phyloP scores from a whole-genome alignment of 2,797 vertebrate species.

The Neoniphon sammara region DNA sequence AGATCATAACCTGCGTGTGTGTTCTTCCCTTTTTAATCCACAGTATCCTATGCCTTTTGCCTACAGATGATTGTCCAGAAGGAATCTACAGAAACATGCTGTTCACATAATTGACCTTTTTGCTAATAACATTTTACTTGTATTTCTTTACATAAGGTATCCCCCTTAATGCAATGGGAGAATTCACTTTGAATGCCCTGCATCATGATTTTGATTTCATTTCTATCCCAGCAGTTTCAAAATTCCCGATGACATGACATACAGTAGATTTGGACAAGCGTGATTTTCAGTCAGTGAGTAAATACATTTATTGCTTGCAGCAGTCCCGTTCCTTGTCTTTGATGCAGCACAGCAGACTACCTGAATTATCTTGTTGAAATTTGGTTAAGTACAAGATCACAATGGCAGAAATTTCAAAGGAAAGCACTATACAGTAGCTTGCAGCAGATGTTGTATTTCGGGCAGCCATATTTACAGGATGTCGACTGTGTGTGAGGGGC shows the following conservation, averaged over 20 bases:
- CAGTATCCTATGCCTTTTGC: slow-evolving; percentile 70
- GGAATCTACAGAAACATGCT: slow-evolving; percentile 35
- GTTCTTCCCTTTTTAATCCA: slow-evolving; percentile 74
- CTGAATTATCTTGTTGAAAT: slow-evolving; percentile 44
- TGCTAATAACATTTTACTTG: neutral
- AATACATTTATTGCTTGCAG: slow-evolving; percentile 28
- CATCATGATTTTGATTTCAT: slow-evolving; percentile 18
- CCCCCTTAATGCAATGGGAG: neutral
- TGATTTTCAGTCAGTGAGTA: slow-evolving; percentile 35
- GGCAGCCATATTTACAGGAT: neutral
- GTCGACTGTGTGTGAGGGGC: neutral
- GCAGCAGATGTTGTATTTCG: slow-evolving; percentile 2
- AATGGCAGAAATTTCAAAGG: slow-evolving; percentile 1
- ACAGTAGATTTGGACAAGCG: slow-evolving; percentile 54
- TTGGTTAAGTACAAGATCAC: slow-evolving; percentile 23
- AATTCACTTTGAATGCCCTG: slow-evolving; percentile 48
- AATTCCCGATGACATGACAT: slow-evolving; percentile 48
- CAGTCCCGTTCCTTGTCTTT: slow-evolving; percentile 24
- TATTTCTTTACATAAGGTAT: slow-evolving; percentile 39
- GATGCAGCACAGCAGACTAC: slow-evolving; percentile 32
- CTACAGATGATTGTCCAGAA: slow-evolving; percentile 57
- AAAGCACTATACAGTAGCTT: neutral
- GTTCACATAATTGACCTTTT: slow-evolving; percentile 39
- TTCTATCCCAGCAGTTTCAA: slow-evolving; percentile 52
- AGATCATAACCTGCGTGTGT: slow-evolving; percentile 36